phyloP scores from a whole-genome alignment of 2,797 vertebrate species.

The Sebastes steindachneri region DNA sequence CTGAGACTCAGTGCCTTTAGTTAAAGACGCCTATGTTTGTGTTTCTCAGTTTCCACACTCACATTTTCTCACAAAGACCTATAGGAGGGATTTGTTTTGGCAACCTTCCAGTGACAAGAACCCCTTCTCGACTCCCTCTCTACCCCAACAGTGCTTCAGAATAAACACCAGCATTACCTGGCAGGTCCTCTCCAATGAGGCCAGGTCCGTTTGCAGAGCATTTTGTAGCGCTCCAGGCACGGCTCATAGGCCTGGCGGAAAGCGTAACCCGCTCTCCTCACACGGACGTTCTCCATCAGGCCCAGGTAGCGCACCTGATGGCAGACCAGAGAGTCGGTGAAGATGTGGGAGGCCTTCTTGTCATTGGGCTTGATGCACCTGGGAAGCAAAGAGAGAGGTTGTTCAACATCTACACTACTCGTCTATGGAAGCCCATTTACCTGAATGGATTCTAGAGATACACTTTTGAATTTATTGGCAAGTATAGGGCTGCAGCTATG shows the following conservation, averaged over 20 bases:
- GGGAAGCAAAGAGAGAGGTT: background rate
- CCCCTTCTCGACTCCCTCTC: background rate
- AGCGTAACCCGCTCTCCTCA: conserved; percentile 94
- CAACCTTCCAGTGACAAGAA: conserved; percentile 1
- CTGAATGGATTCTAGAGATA: background rate
- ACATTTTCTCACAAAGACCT: conserved; percentile 17
- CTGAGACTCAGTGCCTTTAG: conserved; percentile 18
- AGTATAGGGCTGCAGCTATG: background rate
- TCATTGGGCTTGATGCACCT: conserved; percentile 99
- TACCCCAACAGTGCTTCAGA: background rate
- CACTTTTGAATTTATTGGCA: background rate
- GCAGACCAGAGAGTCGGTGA: conserved; percentile 91
- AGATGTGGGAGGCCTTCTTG: conserved; percentile 93
- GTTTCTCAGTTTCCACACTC: conserved; percentile 24
- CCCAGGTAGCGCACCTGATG: conserved; percentile 96
- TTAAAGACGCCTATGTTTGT: conserved; percentile 30
- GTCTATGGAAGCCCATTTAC: background rate
- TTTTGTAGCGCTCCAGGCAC: conserved; percentile 97
- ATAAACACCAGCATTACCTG: conserved; percentile 81
- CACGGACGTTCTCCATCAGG: conserved; percentile 95
- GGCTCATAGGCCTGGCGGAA: conserved; percentile 95
- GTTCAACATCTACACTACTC: background rate
- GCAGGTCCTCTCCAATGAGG: conserved; percentile 94
- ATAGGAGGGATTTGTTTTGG: conserved; percentile 28
- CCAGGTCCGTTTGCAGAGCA: conserved; percentile 98